Evolutionary conservation across 2,888 invertebrate species (phyloP), one percentile per base, ranked within the genome.

Genomic region (Acanthoscelides obtectus): DNA sequence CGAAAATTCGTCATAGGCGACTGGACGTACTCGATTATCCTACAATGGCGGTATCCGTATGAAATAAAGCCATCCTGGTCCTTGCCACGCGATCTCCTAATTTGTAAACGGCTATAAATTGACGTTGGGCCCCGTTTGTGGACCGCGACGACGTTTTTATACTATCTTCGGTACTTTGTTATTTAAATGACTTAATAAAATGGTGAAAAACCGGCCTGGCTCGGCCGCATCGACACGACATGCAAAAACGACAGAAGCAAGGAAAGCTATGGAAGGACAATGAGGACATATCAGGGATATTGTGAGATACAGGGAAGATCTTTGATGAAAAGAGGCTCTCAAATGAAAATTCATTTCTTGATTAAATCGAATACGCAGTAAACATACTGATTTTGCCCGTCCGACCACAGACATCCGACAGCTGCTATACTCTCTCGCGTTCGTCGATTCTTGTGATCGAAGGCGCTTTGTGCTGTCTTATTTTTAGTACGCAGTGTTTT

Each of bases 101-200:
- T 66, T 66, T 66, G 66, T 66, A 66, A 66, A 20, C 8, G 66
- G 21, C 66, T 19, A 66, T 66, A 66, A 66, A 66, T 66, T 20
- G 45, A 45, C 5, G 17, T 4, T 12, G 45, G 45, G 45, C 1
- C 45, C 45, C 8, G 45, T 17, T 45, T 6, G 45, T 17, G 45
- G 45, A 45, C 45, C 45, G 17, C 45, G 45, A 45, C 45, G 45
- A 45, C 45, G 45, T 45, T 45, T 45, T 45, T 45, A 45, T 45
- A 45, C 22, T 66, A 66, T 66, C 66, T 66, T 22, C 22, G 66
- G 66, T 66, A 66, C 66, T 66, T 66, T 66, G 66, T 66, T 66
- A 66, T 66, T 66, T 66, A 20, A 66, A 66, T 20, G 66, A 22
- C 66, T 66, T 66, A 66, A 66, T 66, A 66, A 66, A 66, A 66